Evolutionary conservation across 2,113 vertebrate species (phyloP), one percentile per base, ranked within the genome.

Genomic region (Sphyrna mokarran): DNA sequence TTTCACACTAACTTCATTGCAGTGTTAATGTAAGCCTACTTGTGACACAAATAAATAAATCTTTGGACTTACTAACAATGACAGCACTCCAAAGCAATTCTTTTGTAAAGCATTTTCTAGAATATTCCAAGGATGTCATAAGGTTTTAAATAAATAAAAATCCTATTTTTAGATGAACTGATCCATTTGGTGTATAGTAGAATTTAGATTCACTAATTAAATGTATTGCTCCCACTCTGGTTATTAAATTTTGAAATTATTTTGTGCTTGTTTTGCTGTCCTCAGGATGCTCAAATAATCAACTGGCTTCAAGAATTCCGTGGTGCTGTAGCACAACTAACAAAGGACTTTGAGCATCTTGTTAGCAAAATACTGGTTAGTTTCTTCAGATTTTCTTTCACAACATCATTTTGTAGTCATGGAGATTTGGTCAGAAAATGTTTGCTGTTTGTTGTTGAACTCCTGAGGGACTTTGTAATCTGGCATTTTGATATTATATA

Each of bases 251-350:
- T 29, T 89, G 58, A 86, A 58, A 66, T 95, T 33, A 18, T 37
- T 78, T 43, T 85, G 9, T 72, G 29, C 54, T 48, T 89, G 26
- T 48, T 70, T 48, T 58, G 58, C 63, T 96, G 54, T 37, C 96
- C 16, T 86, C 96, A 99, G 99, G 99, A 99, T 96, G 98, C 97
- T 40, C 99, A 99, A 97, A 98, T 99, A 96, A 98, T 99, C 96
- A 99, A 97, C 96, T 99, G 99, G 99, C 97, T 99, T 5, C 98
- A 98, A 16, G 99, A 99, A 95, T 98, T 99, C 95, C 97, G 99
- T 33, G 96, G 96, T 43, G 98, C 98, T 95, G 97, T 99, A 95
- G 98, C 96, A 0, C 98, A 98, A 96, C 97, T 99, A 86, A 98
- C 98, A 23, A 99, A 99, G 96, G 99, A 99, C 26, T 98, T 99